Base-by-base conservation (phyloP, 2,888 invertebrate species). In the Sisyra nigra region DNA sequence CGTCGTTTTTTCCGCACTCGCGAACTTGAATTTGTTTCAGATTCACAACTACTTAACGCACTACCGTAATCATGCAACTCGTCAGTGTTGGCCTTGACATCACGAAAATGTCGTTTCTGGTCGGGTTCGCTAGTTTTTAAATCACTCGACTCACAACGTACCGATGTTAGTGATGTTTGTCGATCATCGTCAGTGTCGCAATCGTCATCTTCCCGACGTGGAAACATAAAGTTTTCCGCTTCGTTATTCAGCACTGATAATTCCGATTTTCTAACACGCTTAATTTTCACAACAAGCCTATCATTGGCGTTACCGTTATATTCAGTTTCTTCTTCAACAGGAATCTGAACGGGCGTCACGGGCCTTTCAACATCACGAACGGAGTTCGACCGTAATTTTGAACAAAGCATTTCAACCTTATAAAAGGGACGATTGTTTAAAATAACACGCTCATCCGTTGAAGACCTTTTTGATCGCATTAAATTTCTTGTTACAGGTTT, bases 221-320 rank as follows among this genome's bases (percentile, higher is more conserved):
- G 80, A 55, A 88, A 88, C 74, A 88, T 78, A 56, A 88, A 88
- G 51, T 81, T 86, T 53, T 86, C 86, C 0, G 88, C 88, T 58
- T 88, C 87, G 51, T 85, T 83, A 54, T 84, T 86, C 39, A 88
- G 60, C 40, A 79, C 71, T 1, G 78, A 75, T 40, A 87, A 55
- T 58, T 86, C 84, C 0, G 83, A 78, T 40, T 74, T 72, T 3
- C 84, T 67, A 13, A 84, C 74, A 48, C 82, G 80, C 42, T 76
- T 74, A 52, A 84, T 81, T 54, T 83, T 80, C 1, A 84, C 82
- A 15, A 82, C 80, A 18, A 81, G 65, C 1, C 74, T 60, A 40
- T 64, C 41, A 19, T 14, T 37, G 2, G 37, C 19, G 13, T 31
- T 14, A n/a, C 30, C 29, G 14, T 40, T 40, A 4, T 13, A 11